Percentiles rank a stretch among this genome's conserved stretches.
Evolutionary conservation across 2,888 invertebrate species (phyloP).

Genomic region (Petrolisthes cinctipes): DNA sequence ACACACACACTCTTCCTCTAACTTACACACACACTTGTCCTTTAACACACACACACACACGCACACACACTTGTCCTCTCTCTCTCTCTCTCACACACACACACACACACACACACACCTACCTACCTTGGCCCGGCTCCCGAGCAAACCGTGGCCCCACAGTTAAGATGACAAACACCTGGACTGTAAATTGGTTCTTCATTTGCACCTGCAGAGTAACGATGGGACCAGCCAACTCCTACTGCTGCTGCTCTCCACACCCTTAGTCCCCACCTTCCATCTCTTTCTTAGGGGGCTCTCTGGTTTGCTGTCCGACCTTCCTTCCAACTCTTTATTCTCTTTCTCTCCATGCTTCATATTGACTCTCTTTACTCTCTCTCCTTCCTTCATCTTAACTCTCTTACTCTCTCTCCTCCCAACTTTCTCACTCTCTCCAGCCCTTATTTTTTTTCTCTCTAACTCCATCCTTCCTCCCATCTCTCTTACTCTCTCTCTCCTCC

Average conservation of each 20-base stretch:
- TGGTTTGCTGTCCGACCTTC: too few relatives aligned
- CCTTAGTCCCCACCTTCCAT: neutral
- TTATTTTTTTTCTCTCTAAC: too few relatives aligned
- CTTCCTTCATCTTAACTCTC: neutral
- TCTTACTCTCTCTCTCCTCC: neutral
- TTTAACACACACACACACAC: too few relatives aligned
- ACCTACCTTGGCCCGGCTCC: neutral
- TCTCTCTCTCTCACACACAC: too few relatives aligned
- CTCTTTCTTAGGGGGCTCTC: too few relatives aligned
- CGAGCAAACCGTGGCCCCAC: constrained; percentile 3
- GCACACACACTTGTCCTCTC: too few relatives aligned
- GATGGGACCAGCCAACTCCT: neutral
- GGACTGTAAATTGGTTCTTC: constrained; percentile 27
- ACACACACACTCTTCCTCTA: too few relatives aligned
- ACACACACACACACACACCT: neutral
- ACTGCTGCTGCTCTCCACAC: neutral
- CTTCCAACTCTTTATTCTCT: too few relatives aligned
- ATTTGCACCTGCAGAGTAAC: constrained; percentile 14
- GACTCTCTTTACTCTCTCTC: neutral
- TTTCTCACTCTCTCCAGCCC: too few relatives aligned
- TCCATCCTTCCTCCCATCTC: neutral
- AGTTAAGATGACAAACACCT: constrained; percentile 20
- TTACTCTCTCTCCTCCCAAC: neutral
- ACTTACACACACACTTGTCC: too few relatives aligned
- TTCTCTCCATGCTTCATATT: too few relatives aligned